Percentiles rank a stretch among this genome's conserved stretches.
Conservation (phyloP, 2,888 invertebrate genomes). For the Galerucella calmariensis region DNA sequence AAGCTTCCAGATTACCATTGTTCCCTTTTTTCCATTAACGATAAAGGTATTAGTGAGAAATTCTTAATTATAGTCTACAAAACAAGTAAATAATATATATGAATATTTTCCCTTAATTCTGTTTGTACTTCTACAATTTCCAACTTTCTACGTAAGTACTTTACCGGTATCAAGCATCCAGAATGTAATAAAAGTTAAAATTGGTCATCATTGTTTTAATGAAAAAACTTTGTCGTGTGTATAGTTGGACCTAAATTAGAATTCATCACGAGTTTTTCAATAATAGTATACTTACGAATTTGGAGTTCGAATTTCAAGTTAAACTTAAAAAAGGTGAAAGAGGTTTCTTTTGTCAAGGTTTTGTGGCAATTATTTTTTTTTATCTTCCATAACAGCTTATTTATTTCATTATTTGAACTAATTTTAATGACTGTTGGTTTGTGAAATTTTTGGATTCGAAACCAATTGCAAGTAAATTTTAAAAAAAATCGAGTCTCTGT, state of each 20-base stretch:
- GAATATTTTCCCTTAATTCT: not conserved
- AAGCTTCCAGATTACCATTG: too few relatives aligned
- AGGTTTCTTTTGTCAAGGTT: too few relatives aligned
- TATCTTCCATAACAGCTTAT: too few relatives aligned
- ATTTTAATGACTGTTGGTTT: too few relatives aligned
- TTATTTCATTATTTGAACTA: too few relatives aligned
- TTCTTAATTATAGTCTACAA: not conserved
- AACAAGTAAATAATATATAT: not conserved
- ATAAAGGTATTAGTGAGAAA: too few relatives aligned
- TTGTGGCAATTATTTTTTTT: too few relatives aligned
- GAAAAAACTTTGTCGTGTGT: not conserved
- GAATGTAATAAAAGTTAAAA: not conserved
- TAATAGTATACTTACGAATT: not conserved
- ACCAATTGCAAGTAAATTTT: too few relatives aligned
- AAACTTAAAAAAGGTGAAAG: not conserved
- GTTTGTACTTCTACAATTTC: not conserved
- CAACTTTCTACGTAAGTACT: not conserved
- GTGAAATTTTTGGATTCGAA: too few relatives aligned
- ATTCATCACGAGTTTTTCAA: not conserved
- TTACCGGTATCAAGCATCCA: not conserved
- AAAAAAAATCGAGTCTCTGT: too few relatives aligned
- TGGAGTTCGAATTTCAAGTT: not conserved
- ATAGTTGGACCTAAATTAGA: not conserved
- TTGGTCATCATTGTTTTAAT: conserved; percentile 3
- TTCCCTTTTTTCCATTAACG: too few relatives aligned